Base-by-base conservation (phyloP, 2,113 vertebrate species). In the Hippocampus comes region DNA sequence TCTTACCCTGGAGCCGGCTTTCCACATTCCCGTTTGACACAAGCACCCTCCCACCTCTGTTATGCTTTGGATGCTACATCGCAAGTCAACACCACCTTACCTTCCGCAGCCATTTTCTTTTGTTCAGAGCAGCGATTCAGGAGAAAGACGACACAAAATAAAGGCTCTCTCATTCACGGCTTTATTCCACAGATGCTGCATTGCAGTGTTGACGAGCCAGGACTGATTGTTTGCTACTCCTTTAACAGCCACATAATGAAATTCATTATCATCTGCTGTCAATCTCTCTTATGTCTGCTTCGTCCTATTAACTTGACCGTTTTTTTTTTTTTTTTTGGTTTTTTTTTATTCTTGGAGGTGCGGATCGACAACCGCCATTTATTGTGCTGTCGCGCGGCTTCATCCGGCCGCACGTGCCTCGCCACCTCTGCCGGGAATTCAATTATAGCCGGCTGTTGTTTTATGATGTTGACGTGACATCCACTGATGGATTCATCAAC, bases 401-500 rank as follows among this genome's bases (percentile, higher is more conserved):
- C 83, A 68, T 73, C 76, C 63, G 61, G 79, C 78, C 80, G 84
- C 81, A 82, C 48, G 55, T 64, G 76, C 34, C 9, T 68, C 73
- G 87, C 70, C 75, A 79, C 76, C 77, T 77, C 85, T 72, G 76
- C 83, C 48, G 76, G 79, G 87, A 90, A 90, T 92, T 91, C 87
- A 91, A 91, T 92, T 89, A 92, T 85, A 25, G 83, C 82, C 17
- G 56, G 76, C 84, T 80, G 83, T 89, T 91, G 88, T 91, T 89
- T 91, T 89, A 89, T 89, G 89, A 91, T 89, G 89, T 89, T 85
- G 87, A 85, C 86, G 73, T 87, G 90, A 89, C 89, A 89, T 74
- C 73, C 77, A 76, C 83, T 90, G 90, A 92, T 74, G 68, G 90
- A 91, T 91, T 92, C 90, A 92, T 92, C 92, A 91, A 92, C 90